These are phyloP conservation scores for Novumbra hubbsi DNA, from an alignment of 2,797 vertebrate species.

Conservation along the genomic window DNA sequence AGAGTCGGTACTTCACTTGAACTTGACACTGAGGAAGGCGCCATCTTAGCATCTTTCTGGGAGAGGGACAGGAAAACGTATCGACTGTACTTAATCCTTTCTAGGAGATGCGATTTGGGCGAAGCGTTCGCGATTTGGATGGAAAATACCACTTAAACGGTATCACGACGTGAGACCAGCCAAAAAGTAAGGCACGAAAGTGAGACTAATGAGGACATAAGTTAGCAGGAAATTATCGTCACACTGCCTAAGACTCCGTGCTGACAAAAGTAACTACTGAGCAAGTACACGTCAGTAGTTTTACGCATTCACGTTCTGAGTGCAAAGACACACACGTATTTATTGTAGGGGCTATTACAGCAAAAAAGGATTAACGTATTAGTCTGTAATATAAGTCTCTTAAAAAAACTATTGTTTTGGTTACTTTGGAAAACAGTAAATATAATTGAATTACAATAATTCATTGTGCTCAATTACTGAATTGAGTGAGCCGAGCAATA, in stretches of 20 bases:
- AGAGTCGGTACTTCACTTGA: conserved; percentile 68
- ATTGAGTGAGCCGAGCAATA: neutral
- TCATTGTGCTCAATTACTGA: neutral
- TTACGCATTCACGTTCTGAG: neutral
- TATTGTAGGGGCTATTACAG: neutral
- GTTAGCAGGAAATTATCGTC: conserved; percentile 57
- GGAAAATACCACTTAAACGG: conserved; percentile 22
- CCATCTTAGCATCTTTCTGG: conserved; percentile 72
- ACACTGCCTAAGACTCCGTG: neutral
- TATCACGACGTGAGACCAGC: conserved; percentile 17
- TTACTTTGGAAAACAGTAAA: neutral
- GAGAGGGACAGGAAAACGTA: conserved; percentile 36
- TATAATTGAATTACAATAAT: neutral
- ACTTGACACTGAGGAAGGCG: conserved; percentile 78
- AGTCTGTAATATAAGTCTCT: neutral
- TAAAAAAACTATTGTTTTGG: neutral
- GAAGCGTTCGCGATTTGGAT: conserved; percentile 6
- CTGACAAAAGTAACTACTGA: conserved; percentile 52
- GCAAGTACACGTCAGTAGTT: conserved; percentile 5
- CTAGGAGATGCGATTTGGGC: conserved; percentile 16
- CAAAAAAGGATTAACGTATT: neutral
- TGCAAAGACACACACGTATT: neutral
- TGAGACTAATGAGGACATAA: conserved; percentile 59
- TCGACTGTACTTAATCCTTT: conserved; percentile 18
- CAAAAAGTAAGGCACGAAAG: conserved; percentile 14